phyloP scores from a whole-genome alignment of 2,888 invertebrate genomes.

The Allacma fusca region DNA sequence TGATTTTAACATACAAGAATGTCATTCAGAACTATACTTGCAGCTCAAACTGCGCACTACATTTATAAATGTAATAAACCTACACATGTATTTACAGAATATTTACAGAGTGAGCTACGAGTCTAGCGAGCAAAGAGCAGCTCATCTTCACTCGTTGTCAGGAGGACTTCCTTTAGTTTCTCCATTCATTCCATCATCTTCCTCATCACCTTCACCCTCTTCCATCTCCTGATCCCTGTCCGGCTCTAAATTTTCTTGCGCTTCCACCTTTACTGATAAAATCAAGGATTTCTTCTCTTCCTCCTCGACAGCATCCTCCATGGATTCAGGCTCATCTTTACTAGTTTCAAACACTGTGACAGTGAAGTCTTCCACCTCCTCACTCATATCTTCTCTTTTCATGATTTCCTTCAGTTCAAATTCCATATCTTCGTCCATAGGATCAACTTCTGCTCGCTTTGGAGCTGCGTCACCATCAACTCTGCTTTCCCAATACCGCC shows the following conservation, averaged over 20 bases:
- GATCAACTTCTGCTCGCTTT: constrained; percentile 49
- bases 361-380: constrained; percentile 54
- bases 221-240: constrained; percentile 36
- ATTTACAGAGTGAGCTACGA: too few species aligned
- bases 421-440: constrained; percentile 68
- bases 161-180: constrained; percentile 20
- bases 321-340: constrained; percentile 36
- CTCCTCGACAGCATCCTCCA: constrained; percentile 37
- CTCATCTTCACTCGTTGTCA: too few species aligned
- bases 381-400: constrained; percentile 64
- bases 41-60: too few species aligned
- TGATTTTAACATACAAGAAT: constrained; percentile 2
- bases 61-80: too few species aligned
- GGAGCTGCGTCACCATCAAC: constrained; percentile 48
- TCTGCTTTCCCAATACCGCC: constrained; percentile 58
- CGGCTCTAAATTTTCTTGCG: constrained; percentile 44
- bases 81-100: too few species aligned
- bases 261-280: constrained; percentile 49
- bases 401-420: constrained; percentile 72
- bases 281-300: constrained; percentile 38
- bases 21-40: neutral
- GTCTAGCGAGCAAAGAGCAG: too few species aligned
- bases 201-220: constrained; percentile 27
- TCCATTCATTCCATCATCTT: constrained; percentile 39
- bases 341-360: constrained; percentile 50